A percentile compares a stretch with the other conserved stretches of the same genome.
Evolutionary conservation across 2,113 vertebrate genomes (phyloP).

Genomic region (Xenotilapia leptura): DNA sequence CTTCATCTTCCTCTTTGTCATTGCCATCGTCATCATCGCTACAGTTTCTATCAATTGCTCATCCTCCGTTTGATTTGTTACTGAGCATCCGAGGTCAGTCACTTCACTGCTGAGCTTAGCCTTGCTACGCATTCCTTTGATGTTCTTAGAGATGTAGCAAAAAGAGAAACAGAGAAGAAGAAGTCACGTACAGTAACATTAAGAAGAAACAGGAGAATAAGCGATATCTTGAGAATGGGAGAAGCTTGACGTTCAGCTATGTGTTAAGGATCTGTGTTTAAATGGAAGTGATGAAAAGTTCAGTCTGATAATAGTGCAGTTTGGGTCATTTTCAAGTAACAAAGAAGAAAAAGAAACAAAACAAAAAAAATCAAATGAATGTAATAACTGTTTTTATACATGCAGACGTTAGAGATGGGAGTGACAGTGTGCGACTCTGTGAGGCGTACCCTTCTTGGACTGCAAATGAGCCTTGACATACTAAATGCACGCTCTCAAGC

Average conservation of each 20-base stretch:
- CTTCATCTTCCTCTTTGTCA: neutral
- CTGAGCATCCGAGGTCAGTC: slow-evolving; percentile 56
- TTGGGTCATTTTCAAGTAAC: neutral
- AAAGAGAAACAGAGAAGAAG: neutral
- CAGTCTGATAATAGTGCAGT: neutral
- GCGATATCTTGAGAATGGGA: neutral
- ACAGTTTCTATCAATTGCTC: neutral
- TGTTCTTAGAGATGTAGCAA: slow-evolving; percentile 5
- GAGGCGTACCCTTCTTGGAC: neutral
- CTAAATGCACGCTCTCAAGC: neutral
- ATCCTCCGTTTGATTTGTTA: slow-evolving; percentile 22
- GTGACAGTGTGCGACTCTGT: neutral
- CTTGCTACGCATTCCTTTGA: slow-evolving; percentile 42
- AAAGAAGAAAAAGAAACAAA: neutral
- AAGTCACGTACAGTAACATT: neutral
- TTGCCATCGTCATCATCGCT: neutral
- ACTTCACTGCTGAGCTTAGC: slow-evolving; percentile 30
- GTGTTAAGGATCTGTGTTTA: neutral
- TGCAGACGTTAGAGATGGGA: neutral
- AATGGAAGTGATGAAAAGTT: neutral
- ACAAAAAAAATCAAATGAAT: neutral
- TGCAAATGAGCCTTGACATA: neutral
- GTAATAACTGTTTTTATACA: neutral
- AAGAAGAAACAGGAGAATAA: neutral
- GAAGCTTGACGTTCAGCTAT: neutral